phyloP scores from a whole-genome alignment of 2,113 vertebrate genomes.

The Guaruba guarouba region DNA sequence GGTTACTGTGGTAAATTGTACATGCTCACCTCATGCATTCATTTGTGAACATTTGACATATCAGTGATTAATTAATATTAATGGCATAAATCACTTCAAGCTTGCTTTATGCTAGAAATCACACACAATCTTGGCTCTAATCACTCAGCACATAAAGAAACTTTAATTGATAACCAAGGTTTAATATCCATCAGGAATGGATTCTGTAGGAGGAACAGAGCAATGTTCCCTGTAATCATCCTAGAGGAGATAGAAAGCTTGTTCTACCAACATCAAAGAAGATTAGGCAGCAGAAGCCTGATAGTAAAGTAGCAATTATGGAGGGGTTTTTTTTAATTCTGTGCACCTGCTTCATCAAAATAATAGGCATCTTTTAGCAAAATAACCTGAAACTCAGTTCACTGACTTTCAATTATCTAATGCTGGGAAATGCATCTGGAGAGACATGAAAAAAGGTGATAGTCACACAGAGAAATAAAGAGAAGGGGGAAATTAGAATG shows the following conservation, averaged over 20 bases:
- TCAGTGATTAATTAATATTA: constrained; percentile 65
- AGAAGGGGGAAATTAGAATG: constrained; percentile 22
- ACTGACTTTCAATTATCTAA: constrained; percentile 69
- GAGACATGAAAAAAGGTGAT: constrained; percentile 38
- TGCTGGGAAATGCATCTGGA: constrained; percentile 40
- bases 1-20: constrained; percentile 39
- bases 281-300: constrained; percentile 59
- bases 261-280: constrained; percentile 57
- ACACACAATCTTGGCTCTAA: constrained; percentile 33
- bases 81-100: constrained; percentile 33
- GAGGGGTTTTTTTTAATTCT: constrained; percentile 31
- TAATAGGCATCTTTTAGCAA: constrained; percentile 66
- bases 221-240: constrained; percentile 45
- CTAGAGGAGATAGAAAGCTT: constrained; percentile 49
- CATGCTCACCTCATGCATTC: background rate
- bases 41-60: constrained; percentile 3
- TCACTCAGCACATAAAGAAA: background rate
- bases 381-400: constrained; percentile 65
- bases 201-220: constrained; percentile 51
- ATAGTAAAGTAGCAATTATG: constrained; percentile 67
- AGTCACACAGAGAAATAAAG: constrained; percentile 13
- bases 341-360: constrained; percentile 70
- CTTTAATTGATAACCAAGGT: constrained; percentile 63
- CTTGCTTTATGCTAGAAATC: constrained; percentile 52
- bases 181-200: constrained; percentile 59